Percentiles rank a stretch among this genome's conserved stretches.
Conservation (phyloP, 1,140 invertebrate genomes). For the Cotesia glomerata region DNA sequence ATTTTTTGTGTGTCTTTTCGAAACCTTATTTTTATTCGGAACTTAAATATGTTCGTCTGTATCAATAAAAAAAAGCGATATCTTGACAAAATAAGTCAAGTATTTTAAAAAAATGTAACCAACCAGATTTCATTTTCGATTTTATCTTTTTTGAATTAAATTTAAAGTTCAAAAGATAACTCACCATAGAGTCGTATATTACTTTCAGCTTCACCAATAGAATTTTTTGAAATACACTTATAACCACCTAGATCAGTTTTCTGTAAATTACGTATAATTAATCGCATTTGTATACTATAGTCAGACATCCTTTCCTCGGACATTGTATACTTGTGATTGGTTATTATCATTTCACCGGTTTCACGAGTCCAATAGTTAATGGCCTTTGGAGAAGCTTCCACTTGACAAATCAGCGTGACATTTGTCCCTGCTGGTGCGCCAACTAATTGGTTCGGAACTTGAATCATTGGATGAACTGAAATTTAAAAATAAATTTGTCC, state of each 20-base stretch:
- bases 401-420: slow-evolving; percentile 84
- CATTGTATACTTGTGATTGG: slow-evolving; percentile 81
- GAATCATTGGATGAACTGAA: slow-evolving; percentile 82
- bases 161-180: slow-evolving; percentile 38
- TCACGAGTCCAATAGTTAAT: slow-evolving; percentile 89
- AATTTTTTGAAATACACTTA: slow-evolving; percentile 92
- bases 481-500: slow-evolving; percentile 34
- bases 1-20: too few species aligned
- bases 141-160: too few species aligned
- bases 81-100: too few species aligned
- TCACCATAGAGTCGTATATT: slow-evolving; percentile 88
- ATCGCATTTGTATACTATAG: slow-evolving; percentile 80
- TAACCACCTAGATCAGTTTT: slow-evolving; percentile 84
- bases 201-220: slow-evolving; percentile 86
- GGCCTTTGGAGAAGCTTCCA: slow-evolving; percentile 84
- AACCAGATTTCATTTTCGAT: too few species aligned
- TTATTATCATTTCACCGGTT: slow-evolving; percentile 85
- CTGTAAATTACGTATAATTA: slow-evolving; percentile 78
- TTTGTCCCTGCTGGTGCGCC: slow-evolving; percentile 80
- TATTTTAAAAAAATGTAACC: too few species aligned
- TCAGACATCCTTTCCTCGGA: slow-evolving; percentile 74
- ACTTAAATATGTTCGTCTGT: too few species aligned
- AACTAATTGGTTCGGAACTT: slow-evolving; percentile 84
- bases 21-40: too few species aligned
- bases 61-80: too few species aligned